Percentiles rank a stretch among this genome's conserved stretches.
Evolutionary conservation across 2,888 invertebrate species (phyloP).

Genomic region (Xylocampa areola): DNA sequence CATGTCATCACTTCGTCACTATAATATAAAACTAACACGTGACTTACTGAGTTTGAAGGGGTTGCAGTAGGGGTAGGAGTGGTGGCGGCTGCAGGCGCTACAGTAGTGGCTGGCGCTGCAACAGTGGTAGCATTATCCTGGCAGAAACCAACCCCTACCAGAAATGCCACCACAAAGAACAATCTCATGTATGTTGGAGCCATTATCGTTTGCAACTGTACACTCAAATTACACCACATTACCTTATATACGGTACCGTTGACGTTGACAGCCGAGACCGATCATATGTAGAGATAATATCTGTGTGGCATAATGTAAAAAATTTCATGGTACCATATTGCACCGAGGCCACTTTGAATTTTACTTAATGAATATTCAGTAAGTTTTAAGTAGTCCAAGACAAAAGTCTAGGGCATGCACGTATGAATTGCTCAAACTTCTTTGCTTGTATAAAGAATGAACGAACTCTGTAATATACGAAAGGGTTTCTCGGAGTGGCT

Average conservation of each 20-base stretch:
- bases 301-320: slow-evolving; percentile 44
- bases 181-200: slow-evolving; percentile 57
- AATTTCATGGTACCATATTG: slow-evolving; percentile 53
- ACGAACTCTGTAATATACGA: background rate
- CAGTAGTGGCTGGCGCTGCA: slow-evolving; percentile 28
- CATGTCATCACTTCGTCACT: no score
- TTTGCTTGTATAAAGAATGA: background rate
- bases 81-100: slow-evolving; percentile 1
- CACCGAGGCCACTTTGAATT: slow-evolving; percentile 46
- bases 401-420: slow-evolving; percentile 9
- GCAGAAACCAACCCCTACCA: slow-evolving; percentile 55
- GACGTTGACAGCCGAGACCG: slow-evolving; percentile 46
- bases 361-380: slow-evolving; percentile 63
- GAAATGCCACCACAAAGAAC: slow-evolving; percentile 54
- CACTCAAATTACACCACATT: slow-evolving; percentile 37
- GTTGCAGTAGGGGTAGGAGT: background rate
- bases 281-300: slow-evolving; percentile 41
- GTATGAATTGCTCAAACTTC: slow-evolving; percentile 4
- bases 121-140: slow-evolving; percentile 56
- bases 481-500: background rate
- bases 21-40: background rate
- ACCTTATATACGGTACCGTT: slow-evolving; percentile 59
- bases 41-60: slow-evolving; percentile 14
- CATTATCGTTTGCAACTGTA: slow-evolving; percentile 57
- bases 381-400: slow-evolving; percentile 22